These are phyloP conservation scores for Sebastes wilsoni DNA, from an alignment of 2,797 vertebrate species.

Conservation along the genomic window DNA sequence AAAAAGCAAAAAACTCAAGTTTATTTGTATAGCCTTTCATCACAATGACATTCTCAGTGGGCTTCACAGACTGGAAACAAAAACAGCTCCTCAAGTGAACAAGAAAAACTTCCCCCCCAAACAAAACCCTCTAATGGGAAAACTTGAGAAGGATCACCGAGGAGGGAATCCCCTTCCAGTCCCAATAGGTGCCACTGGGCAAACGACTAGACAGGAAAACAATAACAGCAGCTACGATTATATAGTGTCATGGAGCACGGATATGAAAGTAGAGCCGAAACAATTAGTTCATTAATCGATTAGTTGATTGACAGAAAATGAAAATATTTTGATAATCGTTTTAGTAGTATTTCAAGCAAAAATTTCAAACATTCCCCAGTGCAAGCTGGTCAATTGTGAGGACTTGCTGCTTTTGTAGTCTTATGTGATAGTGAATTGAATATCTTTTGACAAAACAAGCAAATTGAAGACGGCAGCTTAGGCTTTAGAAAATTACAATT, in stretches of 20 bases:
- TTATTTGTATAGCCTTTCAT: slow-evolving; percentile 42
- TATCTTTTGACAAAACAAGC: too few relatives aligned
- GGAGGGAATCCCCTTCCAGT: slow-evolving; percentile 15
- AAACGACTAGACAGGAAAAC: slow-evolving; percentile 6
- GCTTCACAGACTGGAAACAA: slow-evolving; percentile 31
- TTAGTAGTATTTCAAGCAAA: neutral
- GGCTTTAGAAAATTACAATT: neutral
- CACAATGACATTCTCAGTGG: slow-evolving; percentile 16
- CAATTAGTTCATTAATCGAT: neutral
- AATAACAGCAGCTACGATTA: neutral
- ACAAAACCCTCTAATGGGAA: neutral
- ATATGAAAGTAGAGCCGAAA: neutral
- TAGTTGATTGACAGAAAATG: neutral
- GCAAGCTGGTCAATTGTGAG: neutral
- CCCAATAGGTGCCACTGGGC: neutral
- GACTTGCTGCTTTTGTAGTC: neutral
- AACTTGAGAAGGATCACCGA: neutral
- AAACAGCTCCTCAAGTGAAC: slow-evolving; percentile 12
- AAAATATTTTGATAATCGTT: neutral
- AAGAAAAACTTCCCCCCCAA: neutral
- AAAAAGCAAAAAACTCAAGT: neutral
- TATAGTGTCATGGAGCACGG: neutral
- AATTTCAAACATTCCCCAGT: neutral
- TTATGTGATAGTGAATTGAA: neutral
- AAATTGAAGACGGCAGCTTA: neutral